phyloP scores from a whole-genome alignment of 2,888 invertebrate species.

The Polyploca ridens region DNA sequence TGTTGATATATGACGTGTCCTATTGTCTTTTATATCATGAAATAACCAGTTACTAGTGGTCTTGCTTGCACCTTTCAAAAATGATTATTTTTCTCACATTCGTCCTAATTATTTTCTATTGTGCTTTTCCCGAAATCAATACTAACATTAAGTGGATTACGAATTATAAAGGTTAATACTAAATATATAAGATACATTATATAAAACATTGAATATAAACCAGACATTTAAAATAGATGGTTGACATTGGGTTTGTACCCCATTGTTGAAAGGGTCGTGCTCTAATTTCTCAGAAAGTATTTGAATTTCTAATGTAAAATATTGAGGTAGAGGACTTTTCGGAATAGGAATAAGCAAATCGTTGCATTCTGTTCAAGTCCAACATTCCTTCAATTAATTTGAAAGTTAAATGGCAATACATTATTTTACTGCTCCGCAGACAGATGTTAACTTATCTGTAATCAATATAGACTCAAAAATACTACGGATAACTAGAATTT shows the following conservation, averaged over 20 bases:
- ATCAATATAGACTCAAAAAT: no score
- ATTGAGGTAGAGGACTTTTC: background rate
- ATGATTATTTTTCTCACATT: no score
- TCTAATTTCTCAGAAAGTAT: conserved; percentile 5
- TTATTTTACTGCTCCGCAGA: background rate
- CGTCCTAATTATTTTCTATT: no score
- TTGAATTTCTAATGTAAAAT: conserved; percentile 3
- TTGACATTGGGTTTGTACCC: background rate
- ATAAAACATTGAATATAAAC: no score
- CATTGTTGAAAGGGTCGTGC: background rate
- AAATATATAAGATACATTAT: no score
- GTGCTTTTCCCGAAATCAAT: no score
- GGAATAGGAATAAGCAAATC: background rate
- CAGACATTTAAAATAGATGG: background rate
- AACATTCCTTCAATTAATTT: background rate
- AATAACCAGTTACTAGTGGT: no score
- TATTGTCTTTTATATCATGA: no score
- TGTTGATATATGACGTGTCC: no score
- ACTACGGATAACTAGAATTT: background rate
- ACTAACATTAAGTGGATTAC: no score
- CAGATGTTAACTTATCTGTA: background rate
- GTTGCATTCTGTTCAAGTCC: background rate
- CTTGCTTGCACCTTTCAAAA: no score
- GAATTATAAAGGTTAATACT: no score
- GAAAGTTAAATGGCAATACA: background rate